Evolutionary conservation across 2,888 invertebrate genomes (phyloP).

Genomic region (Parthenolecanium corni): DNA sequence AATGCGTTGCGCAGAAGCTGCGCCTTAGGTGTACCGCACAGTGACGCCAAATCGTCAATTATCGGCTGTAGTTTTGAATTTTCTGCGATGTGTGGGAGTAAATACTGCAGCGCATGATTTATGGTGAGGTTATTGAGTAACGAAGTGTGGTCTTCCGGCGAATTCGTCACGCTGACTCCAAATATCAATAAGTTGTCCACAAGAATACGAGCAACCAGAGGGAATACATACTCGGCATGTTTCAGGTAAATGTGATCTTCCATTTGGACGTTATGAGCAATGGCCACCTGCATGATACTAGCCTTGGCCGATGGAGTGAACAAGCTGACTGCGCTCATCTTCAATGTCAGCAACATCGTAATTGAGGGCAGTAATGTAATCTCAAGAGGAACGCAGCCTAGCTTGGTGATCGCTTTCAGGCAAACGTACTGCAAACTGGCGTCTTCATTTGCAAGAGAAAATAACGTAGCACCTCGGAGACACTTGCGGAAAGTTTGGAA

Average conservation of each 20-base stretch:
- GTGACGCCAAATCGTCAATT: background rate
- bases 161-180: background rate
- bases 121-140: background rate
- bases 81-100: background rate
- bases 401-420: constrained; percentile 5
- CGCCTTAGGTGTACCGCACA: background rate
- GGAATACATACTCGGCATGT: constrained; percentile 9
- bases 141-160: background rate
- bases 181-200: background rate
- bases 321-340: constrained; percentile 1
- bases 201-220: background rate
- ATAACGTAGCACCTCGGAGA: background rate
- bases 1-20: constrained; percentile 37
- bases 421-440: constrained; percentile 4
- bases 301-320: background rate
- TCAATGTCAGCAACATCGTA: background rate
- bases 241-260: constrained; percentile 14
- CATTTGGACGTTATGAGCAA: constrained; percentile 1
- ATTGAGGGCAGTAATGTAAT: background rate
- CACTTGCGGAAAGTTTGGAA: background rate
- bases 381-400: constrained; percentile 7
- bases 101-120: background rate
- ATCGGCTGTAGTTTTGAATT: background rate
- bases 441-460: background rate
- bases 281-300: background rate